Evolutionary conservation across 2,888 invertebrate species (phyloP).

Genomic region (Ectobius pallidus): DNA sequence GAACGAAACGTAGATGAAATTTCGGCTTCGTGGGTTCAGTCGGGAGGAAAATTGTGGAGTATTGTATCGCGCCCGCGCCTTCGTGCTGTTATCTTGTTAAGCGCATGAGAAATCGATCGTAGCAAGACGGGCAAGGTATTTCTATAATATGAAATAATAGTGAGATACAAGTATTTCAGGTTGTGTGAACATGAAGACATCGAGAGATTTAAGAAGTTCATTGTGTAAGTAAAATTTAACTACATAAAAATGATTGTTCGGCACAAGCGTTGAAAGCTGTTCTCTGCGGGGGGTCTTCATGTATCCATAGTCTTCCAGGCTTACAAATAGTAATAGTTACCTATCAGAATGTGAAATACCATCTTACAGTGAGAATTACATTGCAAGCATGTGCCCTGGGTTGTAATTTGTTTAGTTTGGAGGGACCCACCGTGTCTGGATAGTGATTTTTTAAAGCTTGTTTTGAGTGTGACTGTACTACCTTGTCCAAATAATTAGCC

Average conservation of each 20-base stretch:
- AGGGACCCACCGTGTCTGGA: too few species aligned
- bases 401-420: too few species aligned
- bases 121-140: conserved; percentile 8
- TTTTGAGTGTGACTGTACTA: background rate
- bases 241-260: background rate
- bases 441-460: too few species aligned
- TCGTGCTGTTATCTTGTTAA: conserved; percentile 9
- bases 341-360: background rate
- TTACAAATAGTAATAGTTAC: background rate
- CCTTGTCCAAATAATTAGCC: background rate
- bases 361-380: too few species aligned
- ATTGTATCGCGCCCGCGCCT: conserved; percentile 29
- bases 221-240: conserved; percentile 15
- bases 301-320: background rate
- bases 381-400: too few species aligned
- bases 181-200: conserved; percentile 22
- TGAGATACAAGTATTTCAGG: background rate
- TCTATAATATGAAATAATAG: conserved; percentile 16
- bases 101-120: conserved; percentile 35
- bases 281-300: background rate
- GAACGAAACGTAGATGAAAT: too few species aligned
- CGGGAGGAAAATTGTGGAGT: too few species aligned
- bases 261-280: background rate
- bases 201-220: background rate
- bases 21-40: too few species aligned